Evolutionary conservation across 2,888 invertebrate genomes (phyloP).

Genomic region (Papilio protenor): DNA sequence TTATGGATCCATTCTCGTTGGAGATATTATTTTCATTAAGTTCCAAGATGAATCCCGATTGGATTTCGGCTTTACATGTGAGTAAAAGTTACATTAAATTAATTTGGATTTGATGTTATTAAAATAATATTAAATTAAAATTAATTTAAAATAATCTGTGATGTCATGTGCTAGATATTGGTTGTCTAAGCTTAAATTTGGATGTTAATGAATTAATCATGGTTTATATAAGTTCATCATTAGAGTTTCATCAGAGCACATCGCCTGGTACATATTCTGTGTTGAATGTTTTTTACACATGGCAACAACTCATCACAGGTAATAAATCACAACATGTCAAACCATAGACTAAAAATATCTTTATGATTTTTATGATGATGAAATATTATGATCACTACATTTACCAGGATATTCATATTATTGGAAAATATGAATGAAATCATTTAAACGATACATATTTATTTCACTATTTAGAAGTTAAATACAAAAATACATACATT

Average conservation of each 20-base stretch:
- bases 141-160: not conserved
- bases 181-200: conserved; percentile 30
- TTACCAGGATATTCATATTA: not conserved
- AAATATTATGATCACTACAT: not conserved
- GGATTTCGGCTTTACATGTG: conserved; percentile 98
- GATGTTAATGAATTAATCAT: conserved; percentile 39
- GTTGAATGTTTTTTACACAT: conserved; percentile 41
- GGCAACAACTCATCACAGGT: conserved; percentile 26
- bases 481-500: not conserved
- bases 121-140: too few species aligned
- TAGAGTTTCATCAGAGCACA: conserved; percentile 54
- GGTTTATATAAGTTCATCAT: conserved; percentile 49
- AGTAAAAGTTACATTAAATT: conserved; percentile 56
- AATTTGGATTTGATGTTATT: too few species aligned
- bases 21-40: conserved; percentile 96
- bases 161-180: not conserved
- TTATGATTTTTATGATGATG: not conserved
- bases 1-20: conserved; percentile 98
- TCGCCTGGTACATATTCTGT: conserved; percentile 47
- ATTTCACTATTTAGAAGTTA: not conserved
- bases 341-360: not conserved
- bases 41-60: conserved; percentile 98
- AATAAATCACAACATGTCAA: conserved; percentile 6
- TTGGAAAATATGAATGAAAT: not conserved
- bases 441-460: too few species aligned